These are phyloP conservation scores for Gobiocypris rarus DNA, from an alignment of 2,113 vertebrate species.

Conservation along the genomic window DNA sequence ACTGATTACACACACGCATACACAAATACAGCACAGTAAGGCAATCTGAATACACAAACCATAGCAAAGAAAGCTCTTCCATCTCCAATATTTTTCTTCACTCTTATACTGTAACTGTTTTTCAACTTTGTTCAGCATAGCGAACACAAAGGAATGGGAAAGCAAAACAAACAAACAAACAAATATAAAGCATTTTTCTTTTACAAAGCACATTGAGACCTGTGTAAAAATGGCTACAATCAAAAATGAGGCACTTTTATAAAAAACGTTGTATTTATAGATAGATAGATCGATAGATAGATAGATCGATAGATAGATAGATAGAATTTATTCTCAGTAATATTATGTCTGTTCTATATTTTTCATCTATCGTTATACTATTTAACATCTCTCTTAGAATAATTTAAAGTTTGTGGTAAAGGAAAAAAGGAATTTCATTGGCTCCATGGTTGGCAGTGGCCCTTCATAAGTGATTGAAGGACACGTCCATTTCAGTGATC, in stretches of 20 bases:
- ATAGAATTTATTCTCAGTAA: constrained; percentile 60
- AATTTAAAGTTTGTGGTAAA: constrained; percentile 60
- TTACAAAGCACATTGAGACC: constrained; percentile 71
- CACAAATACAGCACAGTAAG: constrained; percentile 68
- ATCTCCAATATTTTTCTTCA: not conserved
- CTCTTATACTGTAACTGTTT: not conserved
- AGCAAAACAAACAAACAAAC: not conserved
- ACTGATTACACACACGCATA: constrained; percentile 53
- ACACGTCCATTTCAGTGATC: constrained; percentile 43
- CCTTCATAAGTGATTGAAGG: constrained; percentile 52
- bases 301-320: constrained; percentile 46
- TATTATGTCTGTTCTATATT: constrained; percentile 76
- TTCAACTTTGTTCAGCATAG: constrained; percentile 52
- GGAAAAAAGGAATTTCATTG: constrained; percentile 63
- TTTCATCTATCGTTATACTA: constrained; percentile 71
- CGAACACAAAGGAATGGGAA: constrained; percentile 52
- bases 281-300: constrained; percentile 68
- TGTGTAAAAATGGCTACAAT: constrained; percentile 84
- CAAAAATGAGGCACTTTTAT: constrained; percentile 84
- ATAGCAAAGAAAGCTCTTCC: constrained; percentile 52
- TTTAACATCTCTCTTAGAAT: constrained; percentile 74
- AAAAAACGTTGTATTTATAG: constrained; percentile 75
- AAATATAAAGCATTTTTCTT: constrained; percentile 47
- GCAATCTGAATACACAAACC: constrained; percentile 73
- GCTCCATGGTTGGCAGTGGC: constrained; percentile 61